These are phyloP conservation scores for Fregata magnificens DNA, from an alignment of 2,113 vertebrate species.

Conservation along the genomic window DNA sequence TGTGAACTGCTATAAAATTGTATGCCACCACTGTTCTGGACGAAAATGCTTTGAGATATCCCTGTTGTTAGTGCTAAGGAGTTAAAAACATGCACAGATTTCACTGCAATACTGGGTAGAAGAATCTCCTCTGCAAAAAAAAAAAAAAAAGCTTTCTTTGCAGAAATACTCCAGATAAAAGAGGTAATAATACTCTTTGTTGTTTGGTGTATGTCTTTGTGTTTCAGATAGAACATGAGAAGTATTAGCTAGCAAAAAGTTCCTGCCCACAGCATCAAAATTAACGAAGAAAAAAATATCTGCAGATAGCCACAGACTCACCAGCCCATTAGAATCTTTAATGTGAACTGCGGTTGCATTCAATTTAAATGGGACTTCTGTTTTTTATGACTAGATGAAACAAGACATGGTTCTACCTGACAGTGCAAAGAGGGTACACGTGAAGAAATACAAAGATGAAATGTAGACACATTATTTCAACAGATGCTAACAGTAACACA, in stretches of 20 bases:
- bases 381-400: conserved; percentile 44
- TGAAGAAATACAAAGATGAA: conserved; percentile 68
- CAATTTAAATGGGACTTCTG: conserved; percentile 51
- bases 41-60: background rate
- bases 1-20: background rate
- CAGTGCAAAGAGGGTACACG: background rate
- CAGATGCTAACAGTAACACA: conserved; percentile 75
- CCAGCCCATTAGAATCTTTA: conserved; percentile 36
- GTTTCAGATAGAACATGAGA: background rate
- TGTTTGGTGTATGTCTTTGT: background rate
- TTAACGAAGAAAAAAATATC: background rate
- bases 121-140: background rate
- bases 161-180: background rate
- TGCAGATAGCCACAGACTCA: conserved; percentile 10
- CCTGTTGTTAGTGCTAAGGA: background rate
- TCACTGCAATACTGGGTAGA: background rate
- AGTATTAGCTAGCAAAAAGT: background rate
- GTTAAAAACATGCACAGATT: background rate
- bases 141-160: background rate
- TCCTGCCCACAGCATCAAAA: conserved; percentile 15
- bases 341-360: conserved; percentile 31
- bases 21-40: background rate
- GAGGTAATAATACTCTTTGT: background rate
- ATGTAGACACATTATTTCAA: conserved; percentile 67
- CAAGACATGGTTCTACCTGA: conserved; percentile 4